Base-by-base conservation (phyloP, 2,888 invertebrate species). In the Tetropium fuscum region DNA sequence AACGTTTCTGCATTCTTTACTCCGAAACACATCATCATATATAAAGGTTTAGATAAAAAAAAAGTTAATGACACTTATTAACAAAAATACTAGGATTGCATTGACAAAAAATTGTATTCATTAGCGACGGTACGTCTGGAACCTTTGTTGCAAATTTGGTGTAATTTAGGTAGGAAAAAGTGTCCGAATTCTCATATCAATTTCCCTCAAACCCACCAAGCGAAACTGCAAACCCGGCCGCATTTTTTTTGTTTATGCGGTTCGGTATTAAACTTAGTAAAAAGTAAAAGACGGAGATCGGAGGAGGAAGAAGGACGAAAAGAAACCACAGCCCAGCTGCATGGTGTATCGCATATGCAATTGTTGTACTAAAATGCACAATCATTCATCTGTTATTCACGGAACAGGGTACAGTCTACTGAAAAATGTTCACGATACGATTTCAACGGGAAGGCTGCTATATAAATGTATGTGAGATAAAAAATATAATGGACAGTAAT, bases 331-430 rank as follows among this genome's bases (percentile, higher is more conserved):
- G 55, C 32, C 44, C 32, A 34, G 43, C 53, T 53, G 43, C 44
- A 34, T 30, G 53, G 53, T 57, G 58, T 60, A 61, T 30, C 56
- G 62, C 54, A 59, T 58, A 54, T 64, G 63, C 70, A 66, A 70
- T 65, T 69, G 65, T 68, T 68, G 59, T 56, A 60, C 65, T 59
- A 71, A 71, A 70, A 69, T 66, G 71, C 69, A 69, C 66, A 69
- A 69, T 71, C 70, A 71, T 68, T 66, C 62, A 69, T 64, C 63
- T 57, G 58, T 54, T 59, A 59, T 54, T 48, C 53, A 30, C 40
- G 5, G 20, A 27, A 25, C 34, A 15, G 48, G 58, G 63, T 64
- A 63, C 63, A 59, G 55, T 40, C 62, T 60, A 38, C 10, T 20
- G 27, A 40, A 51, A 51, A 58, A 43, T 36, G 8, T 20, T 43